Base-by-base conservation (phyloP, 2,113 vertebrate species). In the Tiliqua scincoides region DNA sequence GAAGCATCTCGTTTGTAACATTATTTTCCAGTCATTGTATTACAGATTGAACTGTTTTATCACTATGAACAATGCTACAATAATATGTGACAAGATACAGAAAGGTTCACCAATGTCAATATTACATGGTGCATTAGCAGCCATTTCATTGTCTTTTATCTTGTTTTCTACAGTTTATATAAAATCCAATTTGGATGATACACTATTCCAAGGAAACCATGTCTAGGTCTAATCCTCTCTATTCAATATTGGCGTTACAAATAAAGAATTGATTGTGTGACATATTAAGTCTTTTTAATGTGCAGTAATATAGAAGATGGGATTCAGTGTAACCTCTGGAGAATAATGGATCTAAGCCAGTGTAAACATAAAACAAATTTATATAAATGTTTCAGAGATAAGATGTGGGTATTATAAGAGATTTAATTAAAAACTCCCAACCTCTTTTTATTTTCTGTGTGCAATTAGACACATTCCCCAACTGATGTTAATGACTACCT, bases 181-280 rank as follows among this genome's bases (percentile, higher is more conserved):
- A 43, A 92, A 91, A 88, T 76, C 17, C 54, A 87, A 10, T 86
- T 91, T 75, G 20, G 30, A 71, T 82, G 82, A 91, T 32, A 40
- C 15, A 61, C 1, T 84, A 27, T 18, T 82, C 30, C 32, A 89
- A 84, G 86, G 37, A 88, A 87, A 81, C 32, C 3, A 65, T 63
- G 62, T 63, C 71, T 85, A 17, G 1, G 0, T 30, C 14, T 78
- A 89, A 75, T 87, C 12, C 0, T 76, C 4, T 85, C 1, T 70
- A 73, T 57, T 93, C n/a, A 37, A 6, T 78, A 70, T 0, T 75
- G 32, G 23, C 48, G 65, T 40, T 80, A 87, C 27, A 86, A 89
- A 89, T 68, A 73, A 4, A 65, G 27, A 79, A 86, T 68, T 76
- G 82, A 77, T 1, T 0, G 1, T 75, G 14, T 18, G 59, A 10